phyloP scores from a whole-genome alignment of 1,140 invertebrate species.

The Rhynchophorus ferrugineus region DNA sequence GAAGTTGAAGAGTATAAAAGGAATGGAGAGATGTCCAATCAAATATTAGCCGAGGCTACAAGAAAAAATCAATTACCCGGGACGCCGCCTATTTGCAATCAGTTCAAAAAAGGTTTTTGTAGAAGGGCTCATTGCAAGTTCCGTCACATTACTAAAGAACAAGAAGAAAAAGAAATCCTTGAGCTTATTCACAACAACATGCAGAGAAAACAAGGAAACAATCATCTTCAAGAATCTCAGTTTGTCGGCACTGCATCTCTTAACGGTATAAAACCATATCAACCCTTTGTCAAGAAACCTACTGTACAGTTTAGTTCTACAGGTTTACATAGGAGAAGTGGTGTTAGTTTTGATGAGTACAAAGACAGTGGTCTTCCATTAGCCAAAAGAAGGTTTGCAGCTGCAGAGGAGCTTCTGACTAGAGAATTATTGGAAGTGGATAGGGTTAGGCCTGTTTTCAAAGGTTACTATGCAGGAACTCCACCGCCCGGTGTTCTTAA shows the following conservation, averaged over 20 bases:
- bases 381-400: constrained; percentile 30
- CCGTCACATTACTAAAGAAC: constrained; percentile 46
- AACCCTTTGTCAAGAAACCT: too few relatives aligned
- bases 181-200: constrained; percentile 35
- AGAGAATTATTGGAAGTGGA: constrained; percentile 17
- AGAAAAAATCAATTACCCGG: constrained; percentile 41
- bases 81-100: constrained; percentile 61
- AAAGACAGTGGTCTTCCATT: constrained; percentile 30
- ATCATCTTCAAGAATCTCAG: constrained; percentile 27
- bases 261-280: too few relatives aligned
- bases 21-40: constrained; percentile 59
- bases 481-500: constrained; percentile 35
- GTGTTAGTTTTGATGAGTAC: constrained; percentile 26
- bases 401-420: constrained; percentile 20
- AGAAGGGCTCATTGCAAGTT: constrained; percentile 46
- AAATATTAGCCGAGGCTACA: constrained; percentile 45
- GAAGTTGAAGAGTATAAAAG: constrained; percentile 67
- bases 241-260: constrained; percentile 8
- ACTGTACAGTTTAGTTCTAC: too few relatives aligned
- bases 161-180: constrained; percentile 41
- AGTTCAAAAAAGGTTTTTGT: constrained; percentile 69
- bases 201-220: constrained; percentile 23
- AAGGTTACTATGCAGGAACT: constrained; percentile 38
- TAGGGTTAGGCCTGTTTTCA: constrained; percentile 27
- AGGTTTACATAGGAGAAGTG: constrained; percentile 19